These are phyloP conservation scores for Micropoecilia bifurca DNA, from an alignment of 2,797 vertebrate species.

Conservation along the genomic window DNA sequence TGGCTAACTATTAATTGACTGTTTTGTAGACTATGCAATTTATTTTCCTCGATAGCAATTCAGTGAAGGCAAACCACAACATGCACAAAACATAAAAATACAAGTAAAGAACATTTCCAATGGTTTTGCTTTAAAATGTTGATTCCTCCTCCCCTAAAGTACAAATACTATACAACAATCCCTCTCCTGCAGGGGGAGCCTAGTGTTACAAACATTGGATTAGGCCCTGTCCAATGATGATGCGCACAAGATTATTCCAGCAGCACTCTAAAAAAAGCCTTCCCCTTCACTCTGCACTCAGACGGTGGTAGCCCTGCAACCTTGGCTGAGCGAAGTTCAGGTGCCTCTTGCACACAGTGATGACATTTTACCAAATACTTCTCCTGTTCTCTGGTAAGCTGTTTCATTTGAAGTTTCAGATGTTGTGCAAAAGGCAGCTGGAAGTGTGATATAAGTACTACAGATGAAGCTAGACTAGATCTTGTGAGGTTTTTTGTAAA, in stretches of 20 bases:
- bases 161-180: too few relatives aligned
- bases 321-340: conserved; percentile 36
- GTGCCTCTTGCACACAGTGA: conserved; percentile 65
- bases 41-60: background rate
- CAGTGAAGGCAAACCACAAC: background rate
- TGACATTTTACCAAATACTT: conserved; percentile 64
- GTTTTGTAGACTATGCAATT: background rate
- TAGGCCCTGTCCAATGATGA: conserved; percentile 64
- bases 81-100: background rate
- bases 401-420: conserved; percentile 18
- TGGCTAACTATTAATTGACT: background rate
- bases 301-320: conserved; percentile 36
- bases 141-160: too few relatives aligned
- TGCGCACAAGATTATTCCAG: conserved; percentile 71
- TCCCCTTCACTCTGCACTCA: conserved; percentile 38
- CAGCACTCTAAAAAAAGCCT: conserved; percentile 70
- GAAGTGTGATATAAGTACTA: background rate
- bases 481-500: background rate
- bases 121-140: background rate
- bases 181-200: conserved; percentile 55
- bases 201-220: conserved; percentile 46
- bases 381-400: conserved; percentile 79
- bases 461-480: background rate
- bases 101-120: background rate
- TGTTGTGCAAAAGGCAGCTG: background rate